Percentiles rank a stretch among this genome's conserved stretches.
Conservation (phyloP, 1,140 invertebrate genomes). For the Heliconius hermathena region DNA sequence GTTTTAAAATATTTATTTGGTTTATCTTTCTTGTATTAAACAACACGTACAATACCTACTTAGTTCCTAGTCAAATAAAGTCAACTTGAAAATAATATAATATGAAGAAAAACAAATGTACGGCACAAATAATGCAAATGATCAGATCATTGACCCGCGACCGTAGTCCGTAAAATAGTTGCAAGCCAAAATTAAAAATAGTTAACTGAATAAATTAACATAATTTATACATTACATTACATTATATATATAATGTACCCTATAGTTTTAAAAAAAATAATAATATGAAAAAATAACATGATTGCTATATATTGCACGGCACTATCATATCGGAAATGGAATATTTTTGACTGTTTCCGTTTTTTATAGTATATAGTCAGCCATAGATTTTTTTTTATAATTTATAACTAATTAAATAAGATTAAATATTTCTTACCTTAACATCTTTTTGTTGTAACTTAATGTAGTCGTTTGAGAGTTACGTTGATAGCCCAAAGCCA, state of each 20-base stretch:
- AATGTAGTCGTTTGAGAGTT: background rate
- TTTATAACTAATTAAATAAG: too few species aligned
- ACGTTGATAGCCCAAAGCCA: background rate
- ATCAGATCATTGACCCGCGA: slow-evolving; percentile 9
- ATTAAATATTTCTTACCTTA: too few species aligned
- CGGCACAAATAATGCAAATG: slow-evolving; percentile 1
- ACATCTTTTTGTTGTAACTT: too few species aligned
- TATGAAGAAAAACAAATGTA: background rate
- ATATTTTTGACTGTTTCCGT: too few species aligned
- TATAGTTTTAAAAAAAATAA: background rate
- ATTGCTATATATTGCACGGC: too few species aligned
- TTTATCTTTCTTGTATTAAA: background rate
- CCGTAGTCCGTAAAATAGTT: slow-evolving; percentile 24
- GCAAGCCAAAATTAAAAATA: slow-evolving; percentile 22
- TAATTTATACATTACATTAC: background rate
- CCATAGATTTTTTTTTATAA: too few species aligned
- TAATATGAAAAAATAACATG: background rate
- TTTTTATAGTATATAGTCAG: too few species aligned
- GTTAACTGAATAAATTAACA: slow-evolving; percentile 2
- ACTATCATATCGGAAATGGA: too few species aligned
- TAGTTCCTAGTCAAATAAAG: background rate
- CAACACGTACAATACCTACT: background rate
- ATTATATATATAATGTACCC: background rate
- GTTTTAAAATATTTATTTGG: background rate
- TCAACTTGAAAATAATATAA: background rate